These are phyloP conservation scores for Diplolepis rosae DNA, from an alignment of 2,888 invertebrate genomes.

Conservation along the genomic window DNA sequence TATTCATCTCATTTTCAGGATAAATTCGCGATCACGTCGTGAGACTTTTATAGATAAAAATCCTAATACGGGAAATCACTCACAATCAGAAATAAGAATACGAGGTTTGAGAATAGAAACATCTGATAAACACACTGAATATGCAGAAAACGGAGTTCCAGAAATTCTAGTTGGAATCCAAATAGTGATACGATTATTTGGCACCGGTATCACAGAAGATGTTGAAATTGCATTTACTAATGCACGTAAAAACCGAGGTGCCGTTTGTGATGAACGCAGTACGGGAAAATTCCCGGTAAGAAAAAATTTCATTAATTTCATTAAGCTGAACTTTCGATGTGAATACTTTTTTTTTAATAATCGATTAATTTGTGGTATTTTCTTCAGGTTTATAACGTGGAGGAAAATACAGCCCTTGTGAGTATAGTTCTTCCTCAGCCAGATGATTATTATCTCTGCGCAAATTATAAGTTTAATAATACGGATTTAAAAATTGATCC, in stretches of 20 bases:
- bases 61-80: background rate
- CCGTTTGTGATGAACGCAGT: slow-evolving; percentile 79
- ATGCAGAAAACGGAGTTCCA: slow-evolving; percentile 78
- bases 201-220: slow-evolving; percentile 79
- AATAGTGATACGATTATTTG: slow-evolving; percentile 83
- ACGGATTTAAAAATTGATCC: slow-evolving; percentile 31
- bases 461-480: slow-evolving; percentile 62
- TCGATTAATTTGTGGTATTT: slow-evolving; percentile 5
- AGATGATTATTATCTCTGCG: slow-evolving; percentile 72
- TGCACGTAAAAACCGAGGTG: slow-evolving; percentile 75
- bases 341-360: background rate
- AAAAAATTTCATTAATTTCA: slow-evolving; percentile 36
- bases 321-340: background rate
- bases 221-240: slow-evolving; percentile 85
- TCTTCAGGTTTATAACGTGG: slow-evolving; percentile 59
- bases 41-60: slow-evolving; percentile 30
- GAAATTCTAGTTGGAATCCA: slow-evolving; percentile 79
- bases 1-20: slow-evolving; percentile 48
- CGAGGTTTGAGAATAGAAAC: slow-evolving; percentile 78
- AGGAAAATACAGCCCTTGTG: slow-evolving; percentile 60
- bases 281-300: slow-evolving; percentile 75
- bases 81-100: slow-evolving; percentile 65
- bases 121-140: slow-evolving; percentile 77
- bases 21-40: slow-evolving; percentile 53
- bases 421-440: slow-evolving; percentile 62